Conservation (phyloP, 2,888 invertebrate species). For the Nephrotoma appendiculata region DNA sequence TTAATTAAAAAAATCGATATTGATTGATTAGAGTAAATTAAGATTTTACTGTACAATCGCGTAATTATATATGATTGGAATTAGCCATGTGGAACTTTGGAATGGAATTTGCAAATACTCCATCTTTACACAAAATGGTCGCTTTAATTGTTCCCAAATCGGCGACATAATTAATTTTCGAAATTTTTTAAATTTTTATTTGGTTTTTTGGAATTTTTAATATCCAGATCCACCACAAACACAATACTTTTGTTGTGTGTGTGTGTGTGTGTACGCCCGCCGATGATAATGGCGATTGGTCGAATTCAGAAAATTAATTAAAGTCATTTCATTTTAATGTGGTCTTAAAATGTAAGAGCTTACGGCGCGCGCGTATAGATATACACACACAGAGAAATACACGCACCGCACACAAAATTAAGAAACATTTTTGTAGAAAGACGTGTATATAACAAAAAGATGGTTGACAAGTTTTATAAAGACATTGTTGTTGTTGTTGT, state of each 20-base stretch:
- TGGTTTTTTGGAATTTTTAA: not conserved
- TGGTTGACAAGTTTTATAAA: slow-evolving; percentile 2
- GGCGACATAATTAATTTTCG: not conserved
- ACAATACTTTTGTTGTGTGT: not conserved
- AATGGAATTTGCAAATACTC: not conserved
- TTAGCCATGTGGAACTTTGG: not conserved
- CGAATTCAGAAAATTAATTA: not conserved
- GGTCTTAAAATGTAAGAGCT: not conserved
- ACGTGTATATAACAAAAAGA: not conserved
- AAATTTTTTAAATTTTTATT: not conserved
- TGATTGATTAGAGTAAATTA: not conserved
- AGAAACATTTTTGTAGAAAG: not conserved
- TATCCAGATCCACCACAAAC: not conserved
- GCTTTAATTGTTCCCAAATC: not conserved
- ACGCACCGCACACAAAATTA: not conserved
- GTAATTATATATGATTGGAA: not conserved
- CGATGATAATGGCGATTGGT: slow-evolving; percentile 1
- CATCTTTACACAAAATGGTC: not conserved
- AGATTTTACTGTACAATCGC: not conserved
- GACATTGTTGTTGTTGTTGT: not conserved
- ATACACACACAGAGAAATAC: not conserved
- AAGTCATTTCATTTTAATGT: slow-evolving; percentile 1
- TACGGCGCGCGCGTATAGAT: not conserved
- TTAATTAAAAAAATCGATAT: not conserved
- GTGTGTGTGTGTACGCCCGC: not conserved